Evolutionary conservation across 1,140 invertebrate genomes (phyloP).

Genomic region (Sycobia sp.): DNA sequence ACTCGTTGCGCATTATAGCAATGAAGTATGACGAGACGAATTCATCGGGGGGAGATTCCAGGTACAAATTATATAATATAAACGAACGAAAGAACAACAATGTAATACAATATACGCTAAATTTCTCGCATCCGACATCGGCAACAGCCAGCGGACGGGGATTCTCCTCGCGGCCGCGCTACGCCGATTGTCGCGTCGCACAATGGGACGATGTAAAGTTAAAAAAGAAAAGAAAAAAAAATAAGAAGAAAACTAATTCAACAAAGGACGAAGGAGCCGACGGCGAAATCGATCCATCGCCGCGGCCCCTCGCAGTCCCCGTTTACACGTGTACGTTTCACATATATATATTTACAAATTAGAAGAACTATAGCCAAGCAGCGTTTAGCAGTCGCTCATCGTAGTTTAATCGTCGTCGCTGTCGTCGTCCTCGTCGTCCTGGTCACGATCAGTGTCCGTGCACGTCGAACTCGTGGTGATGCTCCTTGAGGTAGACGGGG

Average conservation of each 20-base stretch:
- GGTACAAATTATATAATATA: background rate
- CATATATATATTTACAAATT: slow-evolving; percentile 19
- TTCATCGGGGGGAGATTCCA: background rate
- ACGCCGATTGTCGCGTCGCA: no score
- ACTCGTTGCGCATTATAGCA: slow-evolving; percentile 5
- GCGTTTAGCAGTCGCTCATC: no score
- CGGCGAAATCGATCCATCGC: background rate
- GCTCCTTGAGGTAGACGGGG: slow-evolving; percentile 61
- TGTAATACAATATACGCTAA: background rate
- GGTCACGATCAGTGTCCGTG: no score
- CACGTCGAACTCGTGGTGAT: slow-evolving; percentile 16
- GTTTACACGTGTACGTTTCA: no score
- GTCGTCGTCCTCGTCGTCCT: background rate
- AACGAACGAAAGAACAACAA: background rate
- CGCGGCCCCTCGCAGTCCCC: no score
- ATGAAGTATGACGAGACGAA: background rate
- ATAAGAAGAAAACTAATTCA: no score
- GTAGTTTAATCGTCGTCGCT: no score
- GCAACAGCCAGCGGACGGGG: background rate
- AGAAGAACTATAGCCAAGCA: no score
- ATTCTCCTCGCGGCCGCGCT: no score
- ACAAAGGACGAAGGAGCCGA: no score
- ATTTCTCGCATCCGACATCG: background rate
- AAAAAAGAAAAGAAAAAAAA: no score
- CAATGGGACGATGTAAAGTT: no score